Percentiles rank a stretch among this genome's conserved stretches.
Conservation (phyloP, 2,797 vertebrate genomes). For the Picus viridis region DNA sequence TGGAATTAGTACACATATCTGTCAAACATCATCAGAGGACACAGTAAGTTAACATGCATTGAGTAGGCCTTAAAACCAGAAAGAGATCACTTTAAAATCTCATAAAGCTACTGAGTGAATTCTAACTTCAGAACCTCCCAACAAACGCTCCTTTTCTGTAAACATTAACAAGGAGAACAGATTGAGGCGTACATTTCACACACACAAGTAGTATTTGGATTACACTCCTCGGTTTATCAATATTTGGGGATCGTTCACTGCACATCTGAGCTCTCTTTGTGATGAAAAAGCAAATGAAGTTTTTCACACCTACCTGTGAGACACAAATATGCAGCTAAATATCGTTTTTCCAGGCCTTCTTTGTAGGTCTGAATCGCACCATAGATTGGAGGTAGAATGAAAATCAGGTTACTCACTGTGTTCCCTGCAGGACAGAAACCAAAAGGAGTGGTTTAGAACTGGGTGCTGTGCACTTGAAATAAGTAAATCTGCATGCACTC, state of each 20-base stretch:
- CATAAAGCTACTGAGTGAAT: neutral
- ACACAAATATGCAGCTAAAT: slow-evolving; percentile 92
- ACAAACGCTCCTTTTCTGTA: neutral
- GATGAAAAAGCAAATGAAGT: slow-evolving; percentile 5
- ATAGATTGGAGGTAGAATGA: slow-evolving; percentile 96
- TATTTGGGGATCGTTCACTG: neutral
- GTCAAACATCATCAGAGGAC: neutral
- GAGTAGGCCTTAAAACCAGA: neutral
- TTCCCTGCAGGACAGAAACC: slow-evolving; percentile 87
- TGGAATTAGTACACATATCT: neutral
- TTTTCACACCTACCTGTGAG: slow-evolving; percentile 86
- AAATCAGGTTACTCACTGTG: slow-evolving; percentile 98
- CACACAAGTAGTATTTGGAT: neutral
- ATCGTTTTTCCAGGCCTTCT: slow-evolving; percentile 93
- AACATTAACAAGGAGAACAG: neutral
- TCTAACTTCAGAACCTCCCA: neutral
- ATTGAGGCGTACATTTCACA: neutral
- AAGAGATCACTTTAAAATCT: neutral
- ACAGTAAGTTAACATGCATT: neutral
- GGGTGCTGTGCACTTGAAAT: neutral
- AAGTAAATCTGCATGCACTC: neutral
- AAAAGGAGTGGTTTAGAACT: slow-evolving; percentile 41
- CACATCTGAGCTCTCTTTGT: neutral
- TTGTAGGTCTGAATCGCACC: slow-evolving; percentile 90
- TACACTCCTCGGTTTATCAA: neutral